Conservation (phyloP, 2,797 vertebrate genomes). For the Lophius americanus region DNA sequence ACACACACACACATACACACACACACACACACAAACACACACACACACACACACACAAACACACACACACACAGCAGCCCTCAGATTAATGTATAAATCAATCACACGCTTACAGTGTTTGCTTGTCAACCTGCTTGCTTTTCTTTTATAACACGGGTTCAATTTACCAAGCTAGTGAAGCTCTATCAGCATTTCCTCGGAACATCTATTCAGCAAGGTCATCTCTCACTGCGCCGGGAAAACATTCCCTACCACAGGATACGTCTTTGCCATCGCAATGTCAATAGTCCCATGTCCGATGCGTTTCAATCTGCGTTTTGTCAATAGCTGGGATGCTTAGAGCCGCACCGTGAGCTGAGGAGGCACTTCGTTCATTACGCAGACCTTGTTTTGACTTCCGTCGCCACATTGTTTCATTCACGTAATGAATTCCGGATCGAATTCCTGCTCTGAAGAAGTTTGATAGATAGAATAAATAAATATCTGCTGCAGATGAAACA, state of each 20-base stretch:
- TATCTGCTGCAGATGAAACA: neutral
- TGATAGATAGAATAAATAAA: conserved; percentile 3
- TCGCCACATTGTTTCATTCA: conserved; percentile 23
- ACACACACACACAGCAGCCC: conserved; percentile 1
- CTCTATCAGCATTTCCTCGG: conserved; percentile 57
- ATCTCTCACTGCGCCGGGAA: conserved; percentile 50
- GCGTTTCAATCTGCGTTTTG: conserved; percentile 53
- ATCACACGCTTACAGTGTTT: conserved; percentile 63
- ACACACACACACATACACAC: conserved; percentile 12
- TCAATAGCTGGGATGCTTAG: conserved; percentile 47
- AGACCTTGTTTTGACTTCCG: conserved; percentile 26
- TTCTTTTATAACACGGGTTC: conserved; percentile 65
- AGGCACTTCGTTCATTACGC: conserved; percentile 23
- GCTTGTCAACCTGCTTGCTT: conserved; percentile 64
- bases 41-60: conserved; percentile 6
- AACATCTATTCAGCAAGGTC: conserved; percentile 70
- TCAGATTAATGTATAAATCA: conserved; percentile 70
- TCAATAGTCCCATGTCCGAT: conserved; percentile 60
- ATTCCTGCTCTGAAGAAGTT: neutral
- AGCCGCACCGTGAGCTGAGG: conserved; percentile 25
- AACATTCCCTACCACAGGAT: conserved; percentile 35
- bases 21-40: neutral
- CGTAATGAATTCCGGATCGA: conserved; percentile 1
- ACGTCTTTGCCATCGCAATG: conserved; percentile 56
- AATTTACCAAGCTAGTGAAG: conserved; percentile 71